phyloP scores from a whole-genome alignment of 1,140 invertebrate species.

The Orchestia grillus region DNA sequence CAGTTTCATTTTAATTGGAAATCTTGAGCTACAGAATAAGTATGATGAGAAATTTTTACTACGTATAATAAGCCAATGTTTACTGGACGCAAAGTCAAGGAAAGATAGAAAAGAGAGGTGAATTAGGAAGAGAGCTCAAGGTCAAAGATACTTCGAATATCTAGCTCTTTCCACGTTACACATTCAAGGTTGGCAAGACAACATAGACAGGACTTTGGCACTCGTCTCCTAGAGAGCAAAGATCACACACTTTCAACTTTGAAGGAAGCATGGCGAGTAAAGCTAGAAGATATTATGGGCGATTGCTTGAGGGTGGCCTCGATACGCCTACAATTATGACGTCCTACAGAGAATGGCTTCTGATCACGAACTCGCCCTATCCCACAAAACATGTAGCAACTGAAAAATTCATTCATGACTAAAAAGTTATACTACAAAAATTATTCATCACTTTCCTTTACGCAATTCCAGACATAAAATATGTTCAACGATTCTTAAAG shows the following conservation, averaged over 20 bases:
- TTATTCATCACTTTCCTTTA: background rate
- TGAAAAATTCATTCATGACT: background rate
- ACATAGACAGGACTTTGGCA: background rate
- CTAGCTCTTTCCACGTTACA: background rate
- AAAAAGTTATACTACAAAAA: background rate
- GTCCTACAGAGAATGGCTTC: background rate
- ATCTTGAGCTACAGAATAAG: background rate
- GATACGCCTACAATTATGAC: background rate
- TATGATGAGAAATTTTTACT: background rate
- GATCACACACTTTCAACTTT: slow-evolving; percentile 8
- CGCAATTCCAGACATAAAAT: background rate
- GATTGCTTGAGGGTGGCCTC: background rate
- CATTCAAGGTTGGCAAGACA: background rate
- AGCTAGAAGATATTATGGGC: background rate
- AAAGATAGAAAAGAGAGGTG: background rate
- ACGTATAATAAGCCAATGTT: background rate
- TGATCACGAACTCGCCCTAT: background rate
- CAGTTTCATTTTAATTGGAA: background rate
- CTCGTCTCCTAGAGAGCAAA: background rate
- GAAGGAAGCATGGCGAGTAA: background rate
- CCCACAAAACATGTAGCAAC: background rate
- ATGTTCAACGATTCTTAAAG: background rate
- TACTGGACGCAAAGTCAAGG: background rate
- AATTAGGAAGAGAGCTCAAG: background rate
- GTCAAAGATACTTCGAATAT: background rate